Base-by-base conservation (phyloP, 2,797 vertebrate species). In the Helostoma temminkii region DNA sequence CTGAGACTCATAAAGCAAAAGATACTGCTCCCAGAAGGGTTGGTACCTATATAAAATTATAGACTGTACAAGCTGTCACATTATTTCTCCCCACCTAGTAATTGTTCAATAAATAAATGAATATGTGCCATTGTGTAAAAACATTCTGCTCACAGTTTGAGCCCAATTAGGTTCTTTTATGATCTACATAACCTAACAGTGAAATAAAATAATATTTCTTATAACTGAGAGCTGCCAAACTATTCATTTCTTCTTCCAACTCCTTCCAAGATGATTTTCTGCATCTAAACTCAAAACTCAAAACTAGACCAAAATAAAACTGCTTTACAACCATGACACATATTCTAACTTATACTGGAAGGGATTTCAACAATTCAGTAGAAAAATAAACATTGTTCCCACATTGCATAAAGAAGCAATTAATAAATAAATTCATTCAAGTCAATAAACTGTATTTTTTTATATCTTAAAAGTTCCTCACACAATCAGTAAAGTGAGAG, bases 371-470 rank as follows among this genome's bases (percentile, higher is more conserved):
- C 84, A 88, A 84, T 89, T 94, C 80, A 83, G 92, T 95, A 93
- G 89, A 94, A 95, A 95, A 95, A 95, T 95, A 95, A 95, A 94
- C 90, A 91, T 94, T 90, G 92, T 93, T 83, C 81, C 88, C 86
- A 92, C 92, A 89, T 94, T 95, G 93, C 94, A 95, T 94, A 95
- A 95, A 94, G 90, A 91, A 93, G 91, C 89, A 90, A 86, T 92
- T 75, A 42, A 87, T 90, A 92, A 93, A 93, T 91, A 80, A 93
- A 92, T 86, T 89, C 83, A 91, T 93, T 94, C 89, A 92, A 91
- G 92, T 94, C 87, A 94, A 86, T 88, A 86, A 90, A 87, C 80
- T 58, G 74, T 76, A 67, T 73, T 71, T 64, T 49, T 76, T 62
- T 79, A 79, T 50, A 32, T 83, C 80, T 74, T 83, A 71, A 88